Base-by-base conservation (phyloP, 2,888 invertebrate species). In the Agriopis aurantiaria region DNA sequence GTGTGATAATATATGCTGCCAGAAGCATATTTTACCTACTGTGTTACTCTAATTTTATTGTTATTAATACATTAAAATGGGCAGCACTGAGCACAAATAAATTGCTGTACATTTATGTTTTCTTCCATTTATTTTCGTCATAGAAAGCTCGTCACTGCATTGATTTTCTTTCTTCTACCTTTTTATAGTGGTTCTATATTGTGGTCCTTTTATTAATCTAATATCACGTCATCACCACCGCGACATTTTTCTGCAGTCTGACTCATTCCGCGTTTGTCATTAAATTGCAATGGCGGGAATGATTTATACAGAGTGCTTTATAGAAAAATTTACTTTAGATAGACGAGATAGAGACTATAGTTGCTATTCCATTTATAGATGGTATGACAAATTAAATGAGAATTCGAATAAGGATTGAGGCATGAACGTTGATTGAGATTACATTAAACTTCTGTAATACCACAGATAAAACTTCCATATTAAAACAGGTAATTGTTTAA, bases 181-280 rank as follows among this genome's bases (percentile, higher is more conserved):
- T 23, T 58, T 56, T 45, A 55, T 62, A 43, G 58, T 11, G n/a
- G n/a, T 51, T 64, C 51, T 68, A 62, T 62, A 68, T 72, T 59
- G 67, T 74, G 78, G 79, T 75, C 75, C 63, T 69, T 62, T 72
- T 77, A 81, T 81, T 78, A 81, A 82, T 82, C 79, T 78, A 81
- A 78, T 78, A 84, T 88, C 86, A 88, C 85, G 84, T 87, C 88
- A 88, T 73, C 78, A 73, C 79, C 80, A 85, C 77, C 84, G 82
- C 82, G 86, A 83, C 85, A 77, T 76, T 85, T 89, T 90, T 90
- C 89, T 86, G 78, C 73, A 56, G 77, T 78, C 82, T 78, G 80
- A 78, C 81, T 80, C 80, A 77, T 78, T 78, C 74, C 69, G 77
- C 65, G 75, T 71, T 80, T 78, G 80, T 85, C 84, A 84, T 85